Percentiles rank a stretch among this genome's conserved stretches.
phyloP scores from a whole-genome alignment of 2,888 invertebrate species.

The Agrotis clavis region DNA sequence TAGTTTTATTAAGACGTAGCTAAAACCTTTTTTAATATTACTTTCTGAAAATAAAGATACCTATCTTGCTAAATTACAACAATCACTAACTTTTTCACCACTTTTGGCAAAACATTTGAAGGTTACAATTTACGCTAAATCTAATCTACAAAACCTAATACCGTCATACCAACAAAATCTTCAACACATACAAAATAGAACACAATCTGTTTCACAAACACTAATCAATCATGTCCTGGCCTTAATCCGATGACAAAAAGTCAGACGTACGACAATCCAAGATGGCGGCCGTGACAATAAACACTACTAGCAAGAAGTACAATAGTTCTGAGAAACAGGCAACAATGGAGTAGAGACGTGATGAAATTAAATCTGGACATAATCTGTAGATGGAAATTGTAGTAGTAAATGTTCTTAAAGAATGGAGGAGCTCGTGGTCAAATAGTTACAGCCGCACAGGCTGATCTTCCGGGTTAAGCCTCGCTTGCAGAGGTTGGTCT shows the following conservation, averaged over 20 bases:
- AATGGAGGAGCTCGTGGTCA: too few relatives aligned
- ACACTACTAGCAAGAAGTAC: slow-evolving; percentile 5
- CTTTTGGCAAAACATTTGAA: background rate
- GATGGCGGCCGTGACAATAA: slow-evolving; percentile 31
- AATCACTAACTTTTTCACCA: too few relatives aligned
- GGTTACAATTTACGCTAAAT: background rate
- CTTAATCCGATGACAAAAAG: slow-evolving; percentile 42
- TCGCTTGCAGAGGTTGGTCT: too few relatives aligned
- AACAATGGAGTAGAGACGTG: slow-evolving; percentile 25
- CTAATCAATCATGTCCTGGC: slow-evolving; percentile 35
- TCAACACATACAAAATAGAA: slow-evolving; percentile 1
- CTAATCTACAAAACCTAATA: background rate
- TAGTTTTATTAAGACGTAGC: too few relatives aligned
- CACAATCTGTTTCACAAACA: slow-evolving; percentile 9
- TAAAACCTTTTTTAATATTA: too few relatives aligned
- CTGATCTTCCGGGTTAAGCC: too few relatives aligned
- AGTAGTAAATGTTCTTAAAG: background rate
- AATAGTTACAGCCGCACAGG: too few relatives aligned
- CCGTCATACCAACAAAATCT: background rate
- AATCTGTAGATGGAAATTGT: background rate
- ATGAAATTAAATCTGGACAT: background rate
- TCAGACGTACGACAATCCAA: slow-evolving; percentile 24
- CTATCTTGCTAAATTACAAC: too few relatives aligned
- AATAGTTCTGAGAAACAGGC: slow-evolving; percentile 12
- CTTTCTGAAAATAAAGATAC: too few relatives aligned